Percentiles rank a stretch among this genome's conserved stretches.
phyloP scores from a whole-genome alignment of 2,888 invertebrate species.

The Oeneis ivallda region DNA sequence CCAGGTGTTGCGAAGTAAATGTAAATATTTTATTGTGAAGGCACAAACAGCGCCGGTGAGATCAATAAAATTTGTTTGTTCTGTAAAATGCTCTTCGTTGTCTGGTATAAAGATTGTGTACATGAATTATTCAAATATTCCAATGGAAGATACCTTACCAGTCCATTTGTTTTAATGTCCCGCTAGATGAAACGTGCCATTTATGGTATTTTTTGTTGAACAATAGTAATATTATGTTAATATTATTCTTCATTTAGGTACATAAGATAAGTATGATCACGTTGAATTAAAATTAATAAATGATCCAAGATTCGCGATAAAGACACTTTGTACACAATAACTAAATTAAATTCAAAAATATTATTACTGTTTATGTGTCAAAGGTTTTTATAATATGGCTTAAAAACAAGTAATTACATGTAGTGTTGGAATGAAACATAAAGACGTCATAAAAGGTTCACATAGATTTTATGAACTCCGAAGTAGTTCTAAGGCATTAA shows the following conservation, averaged over 20 bases:
- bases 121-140: slow-evolving; percentile 77
- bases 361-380: too few relatives aligned
- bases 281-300: too few relatives aligned
- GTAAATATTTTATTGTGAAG: slow-evolving; percentile 80
- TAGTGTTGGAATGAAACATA: too few relatives aligned
- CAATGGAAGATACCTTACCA: slow-evolving; percentile 64
- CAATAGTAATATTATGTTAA: neutral
- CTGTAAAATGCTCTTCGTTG: slow-evolving; percentile 77
- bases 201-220: slow-evolving; percentile 43
- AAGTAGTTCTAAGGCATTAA: too few relatives aligned
- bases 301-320: too few relatives aligned
- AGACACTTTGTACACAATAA: too few relatives aligned
- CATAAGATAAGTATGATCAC: too few relatives aligned
- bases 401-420: too few relatives aligned
- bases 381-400: too few relatives aligned
- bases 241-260: neutral
- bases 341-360: too few relatives aligned
- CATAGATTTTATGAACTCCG: too few relatives aligned
- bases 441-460: too few relatives aligned
- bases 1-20: slow-evolving; percentile 77
- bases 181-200: slow-evolving; percentile 66
- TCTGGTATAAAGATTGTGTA: slow-evolving; percentile 78
- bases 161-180: slow-evolving; percentile 75
- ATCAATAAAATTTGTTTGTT: slow-evolving; percentile 82
- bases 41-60: slow-evolving; percentile 78